A percentile compares a stretch with the other conserved stretches of the same genome.
phyloP scores from a whole-genome alignment of 2,797 vertebrate genomes.

The Taeniopygia guttata region DNA sequence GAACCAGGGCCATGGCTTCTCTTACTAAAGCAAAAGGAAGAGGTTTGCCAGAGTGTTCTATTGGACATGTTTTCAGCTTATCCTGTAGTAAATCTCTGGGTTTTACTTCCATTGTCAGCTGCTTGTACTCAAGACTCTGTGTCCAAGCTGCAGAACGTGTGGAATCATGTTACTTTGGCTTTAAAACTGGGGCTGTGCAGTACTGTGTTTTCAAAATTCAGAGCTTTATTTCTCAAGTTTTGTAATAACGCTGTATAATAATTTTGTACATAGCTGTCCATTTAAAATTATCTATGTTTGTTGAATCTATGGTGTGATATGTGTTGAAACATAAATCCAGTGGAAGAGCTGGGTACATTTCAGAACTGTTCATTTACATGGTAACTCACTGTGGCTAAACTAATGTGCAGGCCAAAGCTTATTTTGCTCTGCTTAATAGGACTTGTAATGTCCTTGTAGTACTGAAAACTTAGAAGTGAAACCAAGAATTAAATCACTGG shows the following conservation, averaged over 20 bases:
- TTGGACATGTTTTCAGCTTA: not conserved
- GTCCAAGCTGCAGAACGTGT: not conserved
- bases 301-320: conserved; percentile 20
- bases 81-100: not conserved
- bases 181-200: conserved; percentile 44
- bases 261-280: conserved; percentile 57
- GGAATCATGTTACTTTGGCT: conserved; percentile 7
- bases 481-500: conserved; percentile 39
- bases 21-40: not conserved
- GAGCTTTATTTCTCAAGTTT: conserved; percentile 50
- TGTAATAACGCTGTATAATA: conserved; percentile 58
- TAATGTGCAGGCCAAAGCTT: conserved; percentile 34
- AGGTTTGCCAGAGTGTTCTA: not conserved
- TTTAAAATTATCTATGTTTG: conserved; percentile 24
- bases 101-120: not conserved
- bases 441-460: conserved; percentile 5
- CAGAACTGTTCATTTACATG: conserved; percentile 38
- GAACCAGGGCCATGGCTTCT: not conserved
- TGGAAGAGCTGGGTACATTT: conserved; percentile 10
- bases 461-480: conserved; percentile 6
- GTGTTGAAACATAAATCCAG: conserved; percentile 36
- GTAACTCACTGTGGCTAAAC: conserved; percentile 14
- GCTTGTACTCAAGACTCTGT: not conserved
- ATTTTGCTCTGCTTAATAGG: conserved; percentile 33
- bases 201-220: conserved; percentile 29